These are phyloP conservation scores for Gobionotothen gibberifrons DNA, from an alignment of 2,797 vertebrate species.

Conservation along the genomic window DNA sequence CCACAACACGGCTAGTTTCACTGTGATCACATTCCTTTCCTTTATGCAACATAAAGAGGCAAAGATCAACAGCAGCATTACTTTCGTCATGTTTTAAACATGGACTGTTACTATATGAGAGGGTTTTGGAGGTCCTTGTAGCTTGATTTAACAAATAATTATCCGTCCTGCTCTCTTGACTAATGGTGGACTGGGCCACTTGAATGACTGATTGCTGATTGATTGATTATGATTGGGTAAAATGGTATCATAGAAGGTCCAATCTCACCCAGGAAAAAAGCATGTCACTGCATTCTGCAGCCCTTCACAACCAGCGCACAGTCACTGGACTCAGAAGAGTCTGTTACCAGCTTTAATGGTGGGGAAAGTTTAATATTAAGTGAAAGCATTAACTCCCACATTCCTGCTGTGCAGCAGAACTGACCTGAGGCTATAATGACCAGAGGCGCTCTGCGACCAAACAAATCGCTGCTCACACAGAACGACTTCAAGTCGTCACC, in stretches of 20 bases:
- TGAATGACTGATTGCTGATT: not conserved
- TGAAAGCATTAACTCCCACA: conserved; percentile 3
- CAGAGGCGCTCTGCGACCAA: not conserved
- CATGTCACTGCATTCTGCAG: not conserved
- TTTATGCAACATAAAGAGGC: too few species aligned
- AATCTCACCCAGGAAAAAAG: not conserved
- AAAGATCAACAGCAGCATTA: not conserved
- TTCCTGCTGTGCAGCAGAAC: conserved; percentile 13
- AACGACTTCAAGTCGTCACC: conserved; percentile 16
- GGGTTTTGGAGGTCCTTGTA: not conserved
- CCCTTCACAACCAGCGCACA: not conserved
- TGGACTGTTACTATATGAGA: not conserved
- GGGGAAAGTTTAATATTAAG: conserved; percentile 10
- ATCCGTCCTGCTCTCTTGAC: not conserved
- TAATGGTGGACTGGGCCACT: not conserved
- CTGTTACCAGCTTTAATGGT: not conserved
- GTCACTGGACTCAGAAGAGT: not conserved
- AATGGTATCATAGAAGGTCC: not conserved
- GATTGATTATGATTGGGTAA: not conserved
- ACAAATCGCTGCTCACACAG: conserved; percentile 7
- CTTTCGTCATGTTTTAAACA: conserved; percentile 1
- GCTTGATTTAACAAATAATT: not conserved
- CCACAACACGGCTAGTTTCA: too few species aligned
- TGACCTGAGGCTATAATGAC: conserved; percentile 1
- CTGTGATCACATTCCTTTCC: too few species aligned